A percentile compares a stretch with the other conserved stretches of the same genome.
Conservation (phyloP, 2,113 vertebrate species). For the Thomomys bottae region DNA sequence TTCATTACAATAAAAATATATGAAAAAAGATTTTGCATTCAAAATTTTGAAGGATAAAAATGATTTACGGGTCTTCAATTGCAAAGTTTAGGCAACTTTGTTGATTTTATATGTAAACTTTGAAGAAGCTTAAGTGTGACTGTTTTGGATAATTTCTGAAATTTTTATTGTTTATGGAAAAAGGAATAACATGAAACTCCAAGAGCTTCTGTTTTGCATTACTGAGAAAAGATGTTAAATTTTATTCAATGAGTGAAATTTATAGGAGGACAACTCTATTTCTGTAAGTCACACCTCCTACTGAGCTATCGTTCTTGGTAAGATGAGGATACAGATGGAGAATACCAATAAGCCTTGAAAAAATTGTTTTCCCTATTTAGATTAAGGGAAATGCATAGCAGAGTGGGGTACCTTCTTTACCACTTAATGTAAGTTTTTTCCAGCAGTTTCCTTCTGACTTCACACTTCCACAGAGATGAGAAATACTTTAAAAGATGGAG, state of each 20-base stretch:
- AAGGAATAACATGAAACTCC: conserved; percentile 10
- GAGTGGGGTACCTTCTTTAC: not conserved
- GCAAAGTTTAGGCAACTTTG: not conserved
- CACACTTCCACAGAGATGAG: conserved; percentile 6
- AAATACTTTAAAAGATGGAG: conserved; percentile 24
- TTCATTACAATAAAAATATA: too few species aligned
- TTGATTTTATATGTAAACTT: conserved; percentile 8
- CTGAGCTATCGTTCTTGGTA: conserved; percentile 64
- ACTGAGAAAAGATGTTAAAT: conserved; percentile 58
- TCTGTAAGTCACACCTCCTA: conserved; percentile 77
- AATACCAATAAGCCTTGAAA: conserved; percentile 61
- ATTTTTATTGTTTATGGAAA: conserved; percentile 41
- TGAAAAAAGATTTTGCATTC: conserved; percentile 36
- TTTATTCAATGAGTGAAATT: conserved; percentile 77
- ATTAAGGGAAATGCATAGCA: not conserved
- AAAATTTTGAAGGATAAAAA: conserved; percentile 50
- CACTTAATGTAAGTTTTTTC: conserved; percentile 39
- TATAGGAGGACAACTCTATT: conserved; percentile 69
- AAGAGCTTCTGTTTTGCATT: conserved; percentile 47
- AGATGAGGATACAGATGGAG: conserved; percentile 51
- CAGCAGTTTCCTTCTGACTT: conserved; percentile 35
- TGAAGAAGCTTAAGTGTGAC: conserved; percentile 18
- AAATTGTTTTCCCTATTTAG: conserved; percentile 42
- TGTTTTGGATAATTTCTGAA: conserved; percentile 53
- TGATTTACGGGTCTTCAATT: conserved; percentile 12